A percentile compares a stretch with the other conserved stretches of the same genome.
phyloP scores from a whole-genome alignment of 2,888 invertebrate species.

The Cartodere bifasciata region DNA sequence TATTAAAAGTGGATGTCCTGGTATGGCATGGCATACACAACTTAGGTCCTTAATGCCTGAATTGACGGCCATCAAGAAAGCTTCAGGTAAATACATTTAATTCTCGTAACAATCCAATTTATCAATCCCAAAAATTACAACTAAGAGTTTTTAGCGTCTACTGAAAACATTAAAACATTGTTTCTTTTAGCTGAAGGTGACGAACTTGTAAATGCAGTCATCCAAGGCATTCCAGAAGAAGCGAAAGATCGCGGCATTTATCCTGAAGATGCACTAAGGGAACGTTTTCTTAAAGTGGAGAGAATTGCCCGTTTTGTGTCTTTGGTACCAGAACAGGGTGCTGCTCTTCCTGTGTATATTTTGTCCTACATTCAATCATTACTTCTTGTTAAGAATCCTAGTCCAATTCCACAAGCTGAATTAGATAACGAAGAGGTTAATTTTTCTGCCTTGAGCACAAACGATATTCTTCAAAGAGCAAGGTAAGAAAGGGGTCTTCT shows the following conservation, averaged over 20 bases:
- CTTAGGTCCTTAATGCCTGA: conserved; percentile 52
- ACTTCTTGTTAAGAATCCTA: conserved; percentile 54
- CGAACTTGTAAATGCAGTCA: conserved; percentile 63
- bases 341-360: conserved; percentile 67
- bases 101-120: not conserved
- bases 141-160: too few species aligned
- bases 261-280: conserved; percentile 75
- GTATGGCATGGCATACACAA: conserved; percentile 42
- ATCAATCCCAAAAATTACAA: too few species aligned
- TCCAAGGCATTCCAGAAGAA: conserved; percentile 65
- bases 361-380: conserved; percentile 85
- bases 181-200: conserved; percentile 49
- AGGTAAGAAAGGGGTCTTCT: too few species aligned
- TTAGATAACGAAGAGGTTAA: conserved; percentile 61
- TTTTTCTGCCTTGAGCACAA: conserved; percentile 64
- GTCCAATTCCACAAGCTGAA: conserved; percentile 61
- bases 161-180: conserved; percentile 2
- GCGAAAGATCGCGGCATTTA: conserved; percentile 72
- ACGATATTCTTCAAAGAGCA: conserved; percentile 80
- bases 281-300: conserved; percentile 73
- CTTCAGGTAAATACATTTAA: conserved; percentile 45
- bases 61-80: conserved; percentile 58
- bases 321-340: conserved; percentile 78
- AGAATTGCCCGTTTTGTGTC: conserved; percentile 72
- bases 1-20: conserved; percentile 50